These are phyloP conservation scores for Teleiodes luculella DNA, from an alignment of 2,888 invertebrate genomes.

Conservation along the genomic window DNA sequence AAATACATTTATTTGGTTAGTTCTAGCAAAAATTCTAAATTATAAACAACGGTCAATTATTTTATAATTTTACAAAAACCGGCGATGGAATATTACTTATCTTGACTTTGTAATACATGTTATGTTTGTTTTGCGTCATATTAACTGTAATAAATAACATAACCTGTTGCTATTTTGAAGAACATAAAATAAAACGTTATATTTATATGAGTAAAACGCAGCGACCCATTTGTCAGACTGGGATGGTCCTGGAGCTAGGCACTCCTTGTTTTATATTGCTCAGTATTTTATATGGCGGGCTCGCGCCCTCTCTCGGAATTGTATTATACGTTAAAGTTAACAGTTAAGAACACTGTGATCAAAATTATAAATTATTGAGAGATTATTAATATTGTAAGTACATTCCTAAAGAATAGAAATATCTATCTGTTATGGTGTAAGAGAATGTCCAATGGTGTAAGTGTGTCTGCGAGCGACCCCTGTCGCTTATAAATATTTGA, in stretches of 20 bases:
- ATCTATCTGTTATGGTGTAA: slow-evolving; percentile 60
- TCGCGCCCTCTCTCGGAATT: slow-evolving; percentile 65
- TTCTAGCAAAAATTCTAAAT: too few relatives aligned
- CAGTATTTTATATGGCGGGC: slow-evolving; percentile 72
- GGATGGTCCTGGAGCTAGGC: slow-evolving; percentile 38
- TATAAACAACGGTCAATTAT: too few relatives aligned
- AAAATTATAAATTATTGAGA: slow-evolving; percentile 79
- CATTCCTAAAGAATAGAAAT: slow-evolving; percentile 74
- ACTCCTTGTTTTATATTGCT: slow-evolving; percentile 74
- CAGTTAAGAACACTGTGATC: slow-evolving; percentile 78
- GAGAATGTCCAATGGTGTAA: slow-evolving; percentile 54
- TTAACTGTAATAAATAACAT: too few relatives aligned
- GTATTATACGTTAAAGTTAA: slow-evolving; percentile 75
- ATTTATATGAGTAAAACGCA: too few relatives aligned
- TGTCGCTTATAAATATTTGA: slow-evolving; percentile 22
- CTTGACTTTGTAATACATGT: too few relatives aligned
- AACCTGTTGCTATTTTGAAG: too few relatives aligned
- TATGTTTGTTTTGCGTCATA: too few relatives aligned
- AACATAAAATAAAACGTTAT: too few relatives aligned
- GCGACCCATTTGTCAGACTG: background rate
- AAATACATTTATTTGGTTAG: too few relatives aligned
- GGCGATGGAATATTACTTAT: too few relatives aligned
- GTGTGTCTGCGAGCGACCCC: slow-evolving; percentile 14
- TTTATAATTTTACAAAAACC: too few relatives aligned
- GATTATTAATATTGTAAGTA: slow-evolving; percentile 76